Conservation (phyloP, 1,140 invertebrate genomes). For the Melipona quadrifasciata region DNA sequence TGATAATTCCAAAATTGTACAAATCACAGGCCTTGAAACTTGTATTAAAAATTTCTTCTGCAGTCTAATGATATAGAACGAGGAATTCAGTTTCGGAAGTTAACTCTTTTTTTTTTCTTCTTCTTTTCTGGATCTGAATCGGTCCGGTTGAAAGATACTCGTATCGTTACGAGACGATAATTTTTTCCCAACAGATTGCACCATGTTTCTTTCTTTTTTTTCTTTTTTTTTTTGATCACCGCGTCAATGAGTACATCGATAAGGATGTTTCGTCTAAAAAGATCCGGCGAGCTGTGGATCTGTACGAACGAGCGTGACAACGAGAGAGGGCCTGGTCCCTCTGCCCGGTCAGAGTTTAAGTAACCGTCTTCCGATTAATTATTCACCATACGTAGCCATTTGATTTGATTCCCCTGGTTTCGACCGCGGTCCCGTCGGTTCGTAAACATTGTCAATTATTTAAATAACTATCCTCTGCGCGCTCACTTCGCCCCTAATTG, state of each 20-base stretch:
- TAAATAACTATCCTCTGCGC: constrained; percentile 74
- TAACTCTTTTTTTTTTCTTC: too few relatives aligned
- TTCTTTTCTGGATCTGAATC: neutral
- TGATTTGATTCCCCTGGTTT: constrained; percentile 74
- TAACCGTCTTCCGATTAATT: constrained; percentile 76
- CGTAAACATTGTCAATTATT: constrained; percentile 82
- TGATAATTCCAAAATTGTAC: too few relatives aligned
- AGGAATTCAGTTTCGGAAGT: too few relatives aligned
- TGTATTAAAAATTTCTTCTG: too few relatives aligned
- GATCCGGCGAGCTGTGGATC: constrained; percentile 15
- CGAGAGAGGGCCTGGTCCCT: constrained; percentile 24
- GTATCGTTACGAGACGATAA: constrained; percentile 28
- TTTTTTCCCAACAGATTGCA: constrained; percentile 35
- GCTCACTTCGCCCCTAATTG: constrained; percentile 61
- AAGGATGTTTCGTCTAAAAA: constrained; percentile 28
- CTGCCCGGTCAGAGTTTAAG: constrained; percentile 68
- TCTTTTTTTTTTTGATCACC: neutral
- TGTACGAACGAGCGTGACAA: constrained; percentile 41
- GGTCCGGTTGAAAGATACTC: neutral
- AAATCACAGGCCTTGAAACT: too few relatives aligned
- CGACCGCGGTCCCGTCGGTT: constrained; percentile 55
- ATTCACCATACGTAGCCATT: constrained; percentile 79
- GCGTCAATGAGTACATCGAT: constrained; percentile 25
- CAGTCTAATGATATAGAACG: too few relatives aligned
- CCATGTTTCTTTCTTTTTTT: constrained; percentile 22